Evolutionary conservation across 2,113 vertebrate species (phyloP), one percentile per base, ranked within the genome.

Genomic region (Heliornis fulica): DNA sequence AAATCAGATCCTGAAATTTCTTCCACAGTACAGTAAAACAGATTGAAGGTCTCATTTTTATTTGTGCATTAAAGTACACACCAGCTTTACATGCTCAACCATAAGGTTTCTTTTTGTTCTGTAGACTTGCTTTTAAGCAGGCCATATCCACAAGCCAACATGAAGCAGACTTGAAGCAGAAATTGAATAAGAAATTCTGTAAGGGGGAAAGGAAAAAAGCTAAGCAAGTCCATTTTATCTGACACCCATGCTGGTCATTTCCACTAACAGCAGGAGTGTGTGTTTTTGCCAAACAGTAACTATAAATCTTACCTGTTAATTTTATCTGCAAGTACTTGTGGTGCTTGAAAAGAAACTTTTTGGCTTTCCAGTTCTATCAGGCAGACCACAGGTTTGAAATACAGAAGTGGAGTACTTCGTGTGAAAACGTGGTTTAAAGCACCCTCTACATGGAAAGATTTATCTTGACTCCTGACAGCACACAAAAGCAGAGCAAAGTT

Each of bases 361-460:
- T 83, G 95, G 71, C 93, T 97, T 70, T 96, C 98, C 84, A 99
- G 53, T 15, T 71, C 89, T 59, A 97, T 94, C 88, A 98, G 82
- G 43, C 98, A 97, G 70, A 94, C 95, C 72, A 96, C 13, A 21
- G 95, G 97, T 68, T 96, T 96, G 40, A 78, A 90, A 56, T 31
- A 43, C 7, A 15, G 89, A 93, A 98, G 98, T 1, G 97, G 98
- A 16, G 94, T 89, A 92, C 99, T 98, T 68, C 90, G 96, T 16
- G 98, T 99, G 84, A 99, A 99, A 86, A 99, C 26, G 54, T 99
- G 99, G 76, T 98, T 98, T 97, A 99, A 93, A 80, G 98, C 99
- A 53, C 98, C 99, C 90, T 98, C 98, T 17, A 99, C 82, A 63
- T 98, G 97, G 97, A 99, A 99, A 31, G 98, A 97, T 93, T 99